Conservation (phyloP, 2,888 invertebrate species). For the Acanthosepion pharaonis region DNA sequence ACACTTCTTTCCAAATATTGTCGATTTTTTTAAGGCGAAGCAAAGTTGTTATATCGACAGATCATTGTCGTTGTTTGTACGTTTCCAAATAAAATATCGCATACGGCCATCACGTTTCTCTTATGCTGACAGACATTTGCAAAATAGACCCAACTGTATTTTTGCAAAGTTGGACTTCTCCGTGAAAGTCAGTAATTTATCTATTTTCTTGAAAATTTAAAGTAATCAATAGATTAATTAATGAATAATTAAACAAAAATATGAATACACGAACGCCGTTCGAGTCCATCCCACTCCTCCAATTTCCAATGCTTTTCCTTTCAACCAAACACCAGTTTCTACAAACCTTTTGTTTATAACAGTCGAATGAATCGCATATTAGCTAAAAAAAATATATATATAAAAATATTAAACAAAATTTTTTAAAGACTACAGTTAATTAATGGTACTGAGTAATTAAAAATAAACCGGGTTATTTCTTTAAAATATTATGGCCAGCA, state of each 20-base stretch:
- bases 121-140: background rate
- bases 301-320: slow-evolving; percentile 14
- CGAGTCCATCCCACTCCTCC: background rate
- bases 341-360: background rate
- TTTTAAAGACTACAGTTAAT: background rate
- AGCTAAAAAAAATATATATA: background rate
- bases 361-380: background rate
- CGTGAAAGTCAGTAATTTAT: background rate
- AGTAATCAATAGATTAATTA: background rate
- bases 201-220: background rate
- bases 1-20: background rate
- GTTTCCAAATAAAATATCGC: background rate
- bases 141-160: slow-evolving; percentile 14
- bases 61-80: background rate
- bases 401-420: background rate
- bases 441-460: background rate
- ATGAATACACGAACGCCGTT: background rate
- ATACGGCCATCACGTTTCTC: background rate
- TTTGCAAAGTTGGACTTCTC: slow-evolving; percentile 33
- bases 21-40: background rate
- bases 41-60: background rate
- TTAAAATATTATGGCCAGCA: background rate
- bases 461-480: slow-evolving; percentile 17
- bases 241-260: background rate
- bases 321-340: background rate